Evolutionary conservation across 2,797 vertebrate species (phyloP).

Genomic region (Rhabdophis nuchalis): DNA sequence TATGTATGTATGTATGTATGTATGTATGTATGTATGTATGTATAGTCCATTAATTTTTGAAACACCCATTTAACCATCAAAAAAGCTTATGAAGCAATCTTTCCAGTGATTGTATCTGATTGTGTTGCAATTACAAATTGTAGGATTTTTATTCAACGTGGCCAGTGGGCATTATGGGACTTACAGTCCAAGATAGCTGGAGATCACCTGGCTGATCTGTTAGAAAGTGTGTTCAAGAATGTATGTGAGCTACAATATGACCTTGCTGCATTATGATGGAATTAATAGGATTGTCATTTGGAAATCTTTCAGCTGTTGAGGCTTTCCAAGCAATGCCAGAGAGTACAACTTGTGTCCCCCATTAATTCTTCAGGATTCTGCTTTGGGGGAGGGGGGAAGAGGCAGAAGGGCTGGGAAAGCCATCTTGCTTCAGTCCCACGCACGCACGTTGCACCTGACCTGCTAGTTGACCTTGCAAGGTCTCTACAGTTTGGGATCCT

Average conservation of each 20-base stretch:
- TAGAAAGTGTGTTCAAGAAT: background rate
- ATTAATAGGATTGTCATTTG: background rate
- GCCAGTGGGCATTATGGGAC: background rate
- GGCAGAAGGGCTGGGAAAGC: background rate
- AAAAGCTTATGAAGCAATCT: background rate
- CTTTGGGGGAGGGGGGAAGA: too few species aligned
- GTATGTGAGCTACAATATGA: background rate
- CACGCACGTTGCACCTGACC: background rate
- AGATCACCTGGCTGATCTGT: background rate
- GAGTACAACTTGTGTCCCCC: background rate
- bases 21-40: background rate
- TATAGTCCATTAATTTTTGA: background rate
- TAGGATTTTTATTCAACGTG: background rate
- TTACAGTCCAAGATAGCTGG: background rate
- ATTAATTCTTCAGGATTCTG: background rate
- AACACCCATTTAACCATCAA: background rate
- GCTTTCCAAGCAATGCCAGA: background rate
- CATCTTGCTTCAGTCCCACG: background rate
- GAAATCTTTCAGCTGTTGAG: background rate
- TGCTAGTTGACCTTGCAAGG: constrained; percentile 26
- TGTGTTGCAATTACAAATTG: background rate
- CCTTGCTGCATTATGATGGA: constrained; percentile 36
- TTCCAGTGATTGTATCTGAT: background rate
- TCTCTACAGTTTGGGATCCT: background rate
- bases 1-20: background rate